Evolutionary conservation across 2,113 vertebrate genomes (phyloP).

Genomic region (Antechinus stuartii): DNA sequence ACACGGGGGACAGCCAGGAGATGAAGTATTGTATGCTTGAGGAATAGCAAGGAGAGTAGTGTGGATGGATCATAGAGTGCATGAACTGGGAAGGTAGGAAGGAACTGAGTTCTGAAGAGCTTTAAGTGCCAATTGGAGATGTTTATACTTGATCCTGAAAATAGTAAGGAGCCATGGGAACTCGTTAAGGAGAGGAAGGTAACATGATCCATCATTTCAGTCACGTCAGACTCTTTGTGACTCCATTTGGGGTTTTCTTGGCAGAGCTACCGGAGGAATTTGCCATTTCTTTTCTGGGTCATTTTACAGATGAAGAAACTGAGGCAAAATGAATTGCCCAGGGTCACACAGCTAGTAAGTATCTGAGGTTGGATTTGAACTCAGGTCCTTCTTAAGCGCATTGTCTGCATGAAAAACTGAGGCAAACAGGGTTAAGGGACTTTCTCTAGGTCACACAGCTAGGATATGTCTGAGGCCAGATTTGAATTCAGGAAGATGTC

Average conservation of each 20-base stretch:
- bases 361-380: neutral
- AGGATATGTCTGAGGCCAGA: neutral
- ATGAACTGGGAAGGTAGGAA: neutral
- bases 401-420: neutral
- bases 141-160: conserved; percentile 24
- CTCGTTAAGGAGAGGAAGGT: conserved; percentile 1
- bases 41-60: conserved; percentile 20
- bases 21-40: neutral
- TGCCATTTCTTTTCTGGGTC: neutral
- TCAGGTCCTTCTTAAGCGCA: neutral
- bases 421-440: neutral
- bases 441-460: neutral
- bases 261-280: neutral
- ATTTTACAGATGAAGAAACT: neutral
- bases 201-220: neutral
- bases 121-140: neutral
- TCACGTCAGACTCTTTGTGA: neutral
- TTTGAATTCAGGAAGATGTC: neutral
- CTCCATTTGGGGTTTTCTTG: neutral
- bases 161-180: neutral
- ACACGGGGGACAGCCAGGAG: neutral
- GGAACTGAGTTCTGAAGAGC: neutral
- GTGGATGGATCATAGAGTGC: neutral
- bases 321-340: neutral
- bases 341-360: neutral